Percentiles rank a stretch among this genome's conserved stretches.
phyloP scores from a whole-genome alignment of 2,113 vertebrate genomes.

The Pangasianodon gigas region DNA sequence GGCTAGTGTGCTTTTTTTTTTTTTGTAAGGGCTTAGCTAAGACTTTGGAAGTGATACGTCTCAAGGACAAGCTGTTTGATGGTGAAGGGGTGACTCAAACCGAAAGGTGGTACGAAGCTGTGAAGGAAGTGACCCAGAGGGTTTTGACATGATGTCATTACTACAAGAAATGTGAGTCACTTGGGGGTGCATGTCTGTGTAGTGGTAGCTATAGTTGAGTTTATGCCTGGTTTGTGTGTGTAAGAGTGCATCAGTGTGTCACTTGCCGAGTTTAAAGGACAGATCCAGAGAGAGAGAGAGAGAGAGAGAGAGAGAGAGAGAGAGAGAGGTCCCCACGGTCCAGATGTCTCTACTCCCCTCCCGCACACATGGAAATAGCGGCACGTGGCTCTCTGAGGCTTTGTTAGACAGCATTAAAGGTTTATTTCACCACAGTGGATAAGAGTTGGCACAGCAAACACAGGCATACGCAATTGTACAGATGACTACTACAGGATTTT shows the following conservation, averaged over 20 bases:
- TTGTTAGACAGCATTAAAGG: slow-evolving; percentile 62
- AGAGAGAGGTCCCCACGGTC: slow-evolving; percentile 32
- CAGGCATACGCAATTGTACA: background rate
- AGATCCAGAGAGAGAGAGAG: background rate
- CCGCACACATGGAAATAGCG: slow-evolving; percentile 46
- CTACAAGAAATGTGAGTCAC: slow-evolving; percentile 56
- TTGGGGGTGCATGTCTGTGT: slow-evolving; percentile 48
- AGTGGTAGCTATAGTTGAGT: slow-evolving; percentile 9
- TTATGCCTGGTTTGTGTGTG: slow-evolving; percentile 20
- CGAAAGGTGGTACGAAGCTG: slow-evolving; percentile 47
- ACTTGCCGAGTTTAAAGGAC: slow-evolving; percentile 13
- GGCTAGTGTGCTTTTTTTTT: background rate
- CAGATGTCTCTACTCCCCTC: slow-evolving; percentile 51
- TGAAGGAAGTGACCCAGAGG: slow-evolving; percentile 51
- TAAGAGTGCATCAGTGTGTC: slow-evolving; percentile 17
- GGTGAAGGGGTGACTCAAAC: slow-evolving; percentile 37
- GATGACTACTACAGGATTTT: slow-evolving; percentile 15
- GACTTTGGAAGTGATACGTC: background rate
- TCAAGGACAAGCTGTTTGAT: slow-evolving; percentile 25
- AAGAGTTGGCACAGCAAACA: slow-evolving; percentile 43
- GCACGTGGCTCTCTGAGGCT: slow-evolving; percentile 61
- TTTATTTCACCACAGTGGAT: slow-evolving; percentile 53
- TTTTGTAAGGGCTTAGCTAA: background rate
- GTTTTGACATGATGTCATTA: slow-evolving; percentile 61
- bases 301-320: background rate